Evolutionary conservation across 92 coral and sea anemone genomes (phyloP).

Genomic region (Muricea muricata): DNA sequence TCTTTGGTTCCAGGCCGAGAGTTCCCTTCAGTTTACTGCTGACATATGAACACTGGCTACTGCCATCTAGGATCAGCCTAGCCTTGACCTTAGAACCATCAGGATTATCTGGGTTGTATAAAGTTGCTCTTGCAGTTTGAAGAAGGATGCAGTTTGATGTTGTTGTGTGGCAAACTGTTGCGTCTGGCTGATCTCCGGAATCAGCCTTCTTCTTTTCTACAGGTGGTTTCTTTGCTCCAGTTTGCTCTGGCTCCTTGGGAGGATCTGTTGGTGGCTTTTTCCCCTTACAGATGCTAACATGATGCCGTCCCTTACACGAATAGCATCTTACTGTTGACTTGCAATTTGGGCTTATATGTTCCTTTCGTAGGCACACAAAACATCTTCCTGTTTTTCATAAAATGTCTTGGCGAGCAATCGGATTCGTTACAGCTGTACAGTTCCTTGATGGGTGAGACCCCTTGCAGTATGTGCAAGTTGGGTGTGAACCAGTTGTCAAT

Average conservation of each 20-base stretch:
- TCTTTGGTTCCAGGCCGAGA: neutral
- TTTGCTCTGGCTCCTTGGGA: neutral
- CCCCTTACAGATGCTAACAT: slow-evolving; percentile 40
- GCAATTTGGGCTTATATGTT: slow-evolving; percentile 49
- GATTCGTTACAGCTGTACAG: slow-evolving; percentile 51
- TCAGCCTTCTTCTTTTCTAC: neutral
- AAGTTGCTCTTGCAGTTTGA: slow-evolving; percentile 57
- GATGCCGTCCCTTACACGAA: slow-evolving; percentile 45
- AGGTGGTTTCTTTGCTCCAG: neutral
- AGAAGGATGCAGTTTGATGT: slow-evolving; percentile 37
- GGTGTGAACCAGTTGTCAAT: neutral
- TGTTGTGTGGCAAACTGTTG: neutral
- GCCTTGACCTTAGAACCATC: slow-evolving; percentile 20
- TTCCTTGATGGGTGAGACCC: slow-evolving; percentile 28
- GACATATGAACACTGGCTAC: slow-evolving; percentile 32
- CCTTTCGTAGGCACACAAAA: slow-evolving; percentile 48
- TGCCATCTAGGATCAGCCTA: slow-evolving; percentile 14
- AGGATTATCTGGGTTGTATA: slow-evolving; percentile 42
- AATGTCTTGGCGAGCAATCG: slow-evolving; percentile 30
- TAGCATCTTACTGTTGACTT: slow-evolving; percentile 34
- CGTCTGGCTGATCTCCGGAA: neutral
- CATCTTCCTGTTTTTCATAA: slow-evolving; percentile 57
- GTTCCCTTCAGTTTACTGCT: neutral
- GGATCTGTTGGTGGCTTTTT: slow-evolving; percentile 2
- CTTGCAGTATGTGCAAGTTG: slow-evolving; percentile 55